Conservation (phyloP, 2,113 vertebrate species). For the Leuciscus idus region DNA sequence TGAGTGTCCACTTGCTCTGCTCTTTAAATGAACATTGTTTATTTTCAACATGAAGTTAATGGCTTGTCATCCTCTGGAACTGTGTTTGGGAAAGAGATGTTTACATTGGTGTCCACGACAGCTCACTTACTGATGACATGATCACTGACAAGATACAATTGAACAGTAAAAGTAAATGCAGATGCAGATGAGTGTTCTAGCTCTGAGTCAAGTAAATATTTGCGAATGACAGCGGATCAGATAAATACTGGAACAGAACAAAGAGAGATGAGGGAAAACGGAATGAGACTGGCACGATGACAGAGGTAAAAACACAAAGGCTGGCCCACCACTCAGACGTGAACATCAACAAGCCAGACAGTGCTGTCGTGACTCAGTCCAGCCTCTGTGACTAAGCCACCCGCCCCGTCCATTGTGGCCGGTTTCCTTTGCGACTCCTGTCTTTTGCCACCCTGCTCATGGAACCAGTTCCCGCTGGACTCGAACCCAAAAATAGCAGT, state of each 20-base stretch:
- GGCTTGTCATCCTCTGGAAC: conserved; percentile 50
- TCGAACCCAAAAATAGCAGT: conserved; percentile 44
- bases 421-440: conserved; percentile 47
- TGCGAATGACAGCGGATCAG: conserved; percentile 10
- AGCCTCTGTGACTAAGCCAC: conserved; percentile 42
- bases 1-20: not conserved
- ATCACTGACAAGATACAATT: conserved; percentile 13
- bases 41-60: conserved; percentile 33
- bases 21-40: not conserved
- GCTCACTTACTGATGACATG: not conserved
- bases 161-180: conserved; percentile 15
- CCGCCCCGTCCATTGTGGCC: conserved; percentile 44
- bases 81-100: conserved; percentile 60
- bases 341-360: conserved; percentile 18
- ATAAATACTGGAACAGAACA: not conserved
- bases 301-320: conserved; percentile 29
- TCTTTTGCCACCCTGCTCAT: conserved; percentile 52
- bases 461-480: conserved; percentile 44
- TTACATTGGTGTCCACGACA: conserved; percentile 18
- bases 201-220: conserved; percentile 21
- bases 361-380: conserved; percentile 42
- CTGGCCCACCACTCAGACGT: conserved; percentile 12
- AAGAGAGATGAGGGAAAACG: not conserved
- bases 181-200: not conserved
- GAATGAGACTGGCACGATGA: conserved; percentile 7